These are phyloP conservation scores for Sandelia bainsii DNA, from an alignment of 2,797 vertebrate species.

Conservation along the genomic window DNA sequence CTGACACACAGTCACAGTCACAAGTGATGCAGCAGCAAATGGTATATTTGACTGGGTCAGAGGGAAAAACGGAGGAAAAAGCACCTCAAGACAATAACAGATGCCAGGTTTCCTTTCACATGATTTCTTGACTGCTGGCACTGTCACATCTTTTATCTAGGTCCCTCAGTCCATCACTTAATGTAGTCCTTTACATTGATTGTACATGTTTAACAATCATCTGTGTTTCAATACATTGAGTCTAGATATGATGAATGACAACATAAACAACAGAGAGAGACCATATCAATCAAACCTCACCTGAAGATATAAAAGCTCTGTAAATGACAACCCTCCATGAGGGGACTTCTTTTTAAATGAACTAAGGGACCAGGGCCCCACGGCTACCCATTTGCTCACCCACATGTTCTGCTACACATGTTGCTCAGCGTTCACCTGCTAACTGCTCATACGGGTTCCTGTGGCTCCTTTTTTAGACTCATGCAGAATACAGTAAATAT, in stretches of 20 bases:
- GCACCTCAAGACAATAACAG: conserved; percentile 27
- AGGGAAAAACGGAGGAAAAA: conserved; percentile 15
- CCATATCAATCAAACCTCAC: neutral
- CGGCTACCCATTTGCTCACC: conserved; percentile 38
- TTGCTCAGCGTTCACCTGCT: conserved; percentile 44
- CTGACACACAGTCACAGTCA: conserved; percentile 23
- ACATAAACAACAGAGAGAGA: conserved; percentile 12
- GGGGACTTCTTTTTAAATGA: conserved; percentile 48
- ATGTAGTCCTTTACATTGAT: neutral
- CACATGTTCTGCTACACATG: conserved; percentile 49
- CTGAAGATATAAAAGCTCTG: conserved; percentile 20
- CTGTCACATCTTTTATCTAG: conserved; percentile 3
- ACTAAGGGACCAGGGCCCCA: conserved; percentile 40
- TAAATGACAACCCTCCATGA: conserved; percentile 15
- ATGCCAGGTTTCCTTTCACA: conserved; percentile 37
- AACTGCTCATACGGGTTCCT: conserved; percentile 17
- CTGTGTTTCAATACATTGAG: neutral
- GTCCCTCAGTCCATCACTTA: conserved; percentile 14
- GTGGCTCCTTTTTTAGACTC: conserved; percentile 10
- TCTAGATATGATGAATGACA: conserved; percentile 9
- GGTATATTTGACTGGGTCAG: conserved; percentile 33
- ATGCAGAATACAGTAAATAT: neutral
- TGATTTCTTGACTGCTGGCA: conserved; percentile 9
- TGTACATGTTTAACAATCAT: neutral
- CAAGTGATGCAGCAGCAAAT: conserved; percentile 21